Evolutionary conservation across 2,113 vertebrate genomes (phyloP).

Genomic region (Corvus cornix): DNA sequence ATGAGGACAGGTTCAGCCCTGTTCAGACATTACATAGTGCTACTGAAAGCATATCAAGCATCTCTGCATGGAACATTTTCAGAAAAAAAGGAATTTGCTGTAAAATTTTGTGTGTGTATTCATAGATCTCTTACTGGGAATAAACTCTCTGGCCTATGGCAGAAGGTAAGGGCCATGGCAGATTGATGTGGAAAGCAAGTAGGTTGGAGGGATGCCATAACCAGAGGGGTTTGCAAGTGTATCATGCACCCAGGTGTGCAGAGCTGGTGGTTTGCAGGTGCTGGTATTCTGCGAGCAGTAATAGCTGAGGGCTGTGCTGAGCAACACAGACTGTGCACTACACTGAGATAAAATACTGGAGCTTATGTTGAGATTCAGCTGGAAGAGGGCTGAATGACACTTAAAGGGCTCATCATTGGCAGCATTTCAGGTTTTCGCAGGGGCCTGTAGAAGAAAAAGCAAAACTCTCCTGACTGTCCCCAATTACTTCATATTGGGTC

Average conservation of each 20-base stretch:
- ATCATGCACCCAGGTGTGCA: neutral
- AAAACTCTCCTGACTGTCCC: neutral
- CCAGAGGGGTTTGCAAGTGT: neutral
- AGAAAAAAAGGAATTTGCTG: neutral
- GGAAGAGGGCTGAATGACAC: neutral
- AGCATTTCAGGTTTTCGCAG: neutral
- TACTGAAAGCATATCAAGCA: neutral
- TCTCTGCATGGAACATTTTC: neutral
- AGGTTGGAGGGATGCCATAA: neutral
- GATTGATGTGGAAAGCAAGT: neutral
- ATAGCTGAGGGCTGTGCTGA: neutral
- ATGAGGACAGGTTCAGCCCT: neutral
- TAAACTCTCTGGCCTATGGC: neutral
- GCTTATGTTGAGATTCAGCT: neutral
- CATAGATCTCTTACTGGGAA: neutral
- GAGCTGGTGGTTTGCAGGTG: neutral
- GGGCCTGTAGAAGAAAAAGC: neutral
- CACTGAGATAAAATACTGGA: neutral
- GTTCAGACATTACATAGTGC: neutral
- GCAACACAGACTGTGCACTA: neutral
- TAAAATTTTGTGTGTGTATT: neutral
- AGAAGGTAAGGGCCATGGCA: neutral
- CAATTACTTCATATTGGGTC: neutral
- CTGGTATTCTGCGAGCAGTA: neutral
- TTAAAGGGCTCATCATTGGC: neutral